These are phyloP conservation scores for Drosophila tsacasi DNA, from an alignment of 1,140 invertebrate species.

Conservation along the genomic window DNA sequence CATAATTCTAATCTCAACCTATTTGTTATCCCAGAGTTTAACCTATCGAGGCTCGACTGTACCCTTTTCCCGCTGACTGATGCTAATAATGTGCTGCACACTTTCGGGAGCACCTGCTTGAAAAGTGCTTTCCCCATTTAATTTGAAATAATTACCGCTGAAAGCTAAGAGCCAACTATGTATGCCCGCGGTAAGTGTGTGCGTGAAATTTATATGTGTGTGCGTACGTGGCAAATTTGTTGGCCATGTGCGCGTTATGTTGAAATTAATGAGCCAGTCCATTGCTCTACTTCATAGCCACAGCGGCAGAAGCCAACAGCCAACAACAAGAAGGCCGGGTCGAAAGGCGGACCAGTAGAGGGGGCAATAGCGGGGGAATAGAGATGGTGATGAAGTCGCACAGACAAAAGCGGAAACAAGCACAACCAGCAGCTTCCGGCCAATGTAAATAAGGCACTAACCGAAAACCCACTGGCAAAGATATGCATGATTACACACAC, in stretches of 20 bases:
- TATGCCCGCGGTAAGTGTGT: slow-evolving; percentile 18
- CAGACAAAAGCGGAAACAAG: slow-evolving; percentile 66
- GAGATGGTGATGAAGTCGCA: slow-evolving; percentile 43
- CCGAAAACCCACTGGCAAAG: slow-evolving; percentile 54
- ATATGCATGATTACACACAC: slow-evolving; percentile 64
- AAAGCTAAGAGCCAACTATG: slow-evolving; percentile 44
- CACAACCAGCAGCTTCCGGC: slow-evolving; percentile 65
- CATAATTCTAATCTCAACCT: not conserved
- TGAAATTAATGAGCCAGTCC: slow-evolving; percentile 66
- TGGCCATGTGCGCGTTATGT: slow-evolving; percentile 62
- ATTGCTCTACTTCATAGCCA: slow-evolving; percentile 59
- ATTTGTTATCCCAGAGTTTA: not conserved
- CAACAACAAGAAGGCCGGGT: not conserved
- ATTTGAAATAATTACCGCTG: slow-evolving; percentile 71
- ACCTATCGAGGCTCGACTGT: not conserved
- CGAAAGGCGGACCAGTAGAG: not conserved
- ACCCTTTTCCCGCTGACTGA: slow-evolving; percentile 13
- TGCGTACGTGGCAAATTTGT: slow-evolving; percentile 39
- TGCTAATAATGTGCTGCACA: slow-evolving; percentile 60
- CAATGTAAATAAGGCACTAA: slow-evolving; percentile 64
- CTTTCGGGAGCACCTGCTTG: slow-evolving; percentile 48
- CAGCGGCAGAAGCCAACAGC: slow-evolving; percentile 4
- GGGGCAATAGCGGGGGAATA: not conserved
- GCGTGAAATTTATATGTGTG: slow-evolving; percentile 31
- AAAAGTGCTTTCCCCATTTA: slow-evolving; percentile 64